Base-by-base conservation (phyloP, 1,140 invertebrate species). In the Gryon sp. region DNA sequence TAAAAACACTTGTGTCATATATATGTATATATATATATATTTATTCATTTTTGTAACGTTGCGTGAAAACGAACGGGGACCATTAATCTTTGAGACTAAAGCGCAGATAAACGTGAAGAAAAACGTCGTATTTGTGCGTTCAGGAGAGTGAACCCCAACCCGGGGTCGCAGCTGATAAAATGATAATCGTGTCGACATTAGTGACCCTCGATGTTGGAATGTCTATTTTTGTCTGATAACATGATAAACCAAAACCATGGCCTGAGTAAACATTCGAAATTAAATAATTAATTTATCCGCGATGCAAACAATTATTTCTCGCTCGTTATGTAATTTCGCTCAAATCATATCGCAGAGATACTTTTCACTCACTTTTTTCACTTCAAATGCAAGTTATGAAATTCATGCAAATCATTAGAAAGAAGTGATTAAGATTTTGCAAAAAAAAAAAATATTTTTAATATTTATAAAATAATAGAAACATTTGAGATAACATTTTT, bases 141-240 rank as follows among this genome's bases (percentile, higher is more conserved):
- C 79, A 72, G 69, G 65, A 76, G 76, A 75, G 52, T 79, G 75
- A 85, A 84, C 83, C 65, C 70, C 78, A 59, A 48, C 65, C n/a
- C 78, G 79, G 78, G 84, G 85, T 87, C 84, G 77, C 24, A 40
- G 19, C 60, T 80, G 84, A 87, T 87, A 87, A 87, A 80, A 74
- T 48, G 57, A 75, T 86, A 84, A 85, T 86, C 83, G 57, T 75
- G 52, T n/a, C 80, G 79, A 84, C 75, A 80, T 65, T 76, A 78
- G 20, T 85, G 81, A 83, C 83, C 83, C 81, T 60, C 62, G 79
- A 82, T 80, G 83, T 79, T 70, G 74, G 52, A 79, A 82, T 70
- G 66, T 72, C 74, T 83, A 84, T 84, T 84, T 86, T 81, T 82
- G 77, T 50, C 28, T 32, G 45, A 76, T 55, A 53, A 78, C 50